Evolutionary conservation across 2,113 vertebrate species (phyloP), one percentile per base, ranked within the genome.

Genomic region (Stegastes partitus): DNA sequence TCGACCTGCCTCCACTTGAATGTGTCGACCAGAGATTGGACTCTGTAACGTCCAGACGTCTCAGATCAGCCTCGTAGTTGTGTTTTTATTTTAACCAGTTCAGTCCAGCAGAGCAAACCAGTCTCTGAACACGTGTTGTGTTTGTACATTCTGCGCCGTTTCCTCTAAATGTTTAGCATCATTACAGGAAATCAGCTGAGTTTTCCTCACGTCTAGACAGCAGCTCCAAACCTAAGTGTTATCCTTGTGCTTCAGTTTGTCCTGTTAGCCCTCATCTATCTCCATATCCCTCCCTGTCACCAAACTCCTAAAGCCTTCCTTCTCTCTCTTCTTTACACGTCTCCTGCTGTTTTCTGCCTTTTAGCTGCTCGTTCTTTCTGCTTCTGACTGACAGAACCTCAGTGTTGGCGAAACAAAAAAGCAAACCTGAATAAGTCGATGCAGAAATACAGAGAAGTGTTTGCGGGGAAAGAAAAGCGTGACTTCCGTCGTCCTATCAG

Each of bases 331-430:
- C 2, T 11, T 28, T 31, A 28, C 31, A 5, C n/a, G 23, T 66
- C 25, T 51, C 26, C 16, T 23, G 15, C 47, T 45, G 28, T 54
- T 42, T 22, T 45, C 8, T 21, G 54, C 14, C 64, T 79, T 82
- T 79, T 53, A 61, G 57, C 57, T 44, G 12, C 55, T 71, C 56
- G 54, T 87, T 85, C n/a, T 87, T 65, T 64, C 25, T 31, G 11
- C 31, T 25, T 82, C 55, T 77, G 68, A 86, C 37, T 84, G 76
- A 76, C 68, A 57, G 45, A 63, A 37, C 44, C 39, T 65, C 26
- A 68, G 55, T 61, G 59, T 51, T 34, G 21, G 21, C n/a, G 65
- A 72, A 58, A 64, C 68, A 68, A 64, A n/a, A n/a, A n/a, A n/a
- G n/a, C n/a, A n/a, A n/a, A n/a, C n/a, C n/a, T 65, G 47, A 58